A percentile compares a stretch with the other conserved stretches of the same genome.
Evolutionary conservation across 1,140 invertebrate species (phyloP).

Genomic region (Procambarus virginalis): DNA sequence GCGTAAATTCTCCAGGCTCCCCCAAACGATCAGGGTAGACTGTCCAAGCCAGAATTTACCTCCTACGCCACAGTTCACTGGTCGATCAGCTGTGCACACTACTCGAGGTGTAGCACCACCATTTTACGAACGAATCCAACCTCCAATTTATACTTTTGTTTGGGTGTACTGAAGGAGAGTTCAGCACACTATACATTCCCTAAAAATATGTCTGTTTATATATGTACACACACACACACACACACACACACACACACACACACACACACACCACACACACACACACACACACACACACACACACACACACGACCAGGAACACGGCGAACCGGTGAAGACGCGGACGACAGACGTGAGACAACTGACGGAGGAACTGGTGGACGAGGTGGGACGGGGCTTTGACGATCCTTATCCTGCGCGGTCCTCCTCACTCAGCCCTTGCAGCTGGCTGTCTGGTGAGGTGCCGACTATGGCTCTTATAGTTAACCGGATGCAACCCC

Average conservation of each 20-base stretch:
- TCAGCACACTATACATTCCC: no score
- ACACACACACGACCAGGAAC: no score
- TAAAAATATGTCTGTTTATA: neutral
- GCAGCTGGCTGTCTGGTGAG: no score
- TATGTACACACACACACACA: no score
- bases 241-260: constrained; percentile 26
- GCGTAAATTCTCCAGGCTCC: neutral
- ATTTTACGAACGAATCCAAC: neutral
- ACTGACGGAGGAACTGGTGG: no score
- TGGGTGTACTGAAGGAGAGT: neutral
- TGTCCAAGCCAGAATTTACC: neutral
- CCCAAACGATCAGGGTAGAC: constrained; percentile 4
- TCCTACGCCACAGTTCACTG: neutral
- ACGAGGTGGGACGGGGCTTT: no score
- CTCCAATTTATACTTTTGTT: neutral
- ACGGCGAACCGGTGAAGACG: no score
- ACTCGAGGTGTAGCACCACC: neutral
- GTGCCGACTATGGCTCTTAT: no score
- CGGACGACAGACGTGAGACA: no score
- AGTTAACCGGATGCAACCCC: no score
- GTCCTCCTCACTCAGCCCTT: no score
- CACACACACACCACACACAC: constrained; percentile 10
- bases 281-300: neutral
- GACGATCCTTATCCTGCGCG: no score
- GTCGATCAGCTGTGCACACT: neutral